Conservation (phyloP, 2,113 vertebrate species). For the Nothocercus julius region DNA sequence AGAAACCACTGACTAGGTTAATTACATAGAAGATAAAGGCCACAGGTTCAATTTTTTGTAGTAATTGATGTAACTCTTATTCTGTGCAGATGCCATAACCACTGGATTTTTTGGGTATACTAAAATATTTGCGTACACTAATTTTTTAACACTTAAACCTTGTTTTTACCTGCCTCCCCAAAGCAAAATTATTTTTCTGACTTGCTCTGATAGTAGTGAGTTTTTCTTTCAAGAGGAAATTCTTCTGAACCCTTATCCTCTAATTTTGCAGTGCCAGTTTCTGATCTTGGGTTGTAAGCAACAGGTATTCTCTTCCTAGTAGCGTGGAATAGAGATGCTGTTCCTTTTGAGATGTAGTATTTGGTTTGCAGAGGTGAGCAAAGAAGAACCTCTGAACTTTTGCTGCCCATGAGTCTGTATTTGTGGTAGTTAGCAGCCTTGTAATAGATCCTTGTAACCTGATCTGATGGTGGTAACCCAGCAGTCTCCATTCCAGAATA, state of each 20-base stretch:
- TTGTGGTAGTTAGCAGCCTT: neutral
- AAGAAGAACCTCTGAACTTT: neutral
- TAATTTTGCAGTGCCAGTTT: neutral
- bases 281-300: neutral
- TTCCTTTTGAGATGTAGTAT: neutral
- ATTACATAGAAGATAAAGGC: constrained; percentile 2
- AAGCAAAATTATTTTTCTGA: neutral
- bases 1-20: neutral
- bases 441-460: neutral
- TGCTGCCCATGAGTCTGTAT: no score
- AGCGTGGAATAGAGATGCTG: neutral
- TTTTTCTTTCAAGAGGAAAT: neutral
- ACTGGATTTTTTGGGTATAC: neutral
- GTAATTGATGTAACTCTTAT: neutral
- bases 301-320: neutral
- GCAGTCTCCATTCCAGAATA: no score
- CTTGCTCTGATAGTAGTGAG: neutral
- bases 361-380: neutral
- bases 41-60: neutral
- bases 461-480: neutral
- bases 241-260: neutral
- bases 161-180: neutral
- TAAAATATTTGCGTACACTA: neutral
- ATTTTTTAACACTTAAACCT: neutral
- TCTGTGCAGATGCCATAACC: neutral